These are phyloP conservation scores for Hapalemur alaotrensis DNA, from an alignment of 2,797 vertebrate genomes.

Conservation along the genomic window DNA sequence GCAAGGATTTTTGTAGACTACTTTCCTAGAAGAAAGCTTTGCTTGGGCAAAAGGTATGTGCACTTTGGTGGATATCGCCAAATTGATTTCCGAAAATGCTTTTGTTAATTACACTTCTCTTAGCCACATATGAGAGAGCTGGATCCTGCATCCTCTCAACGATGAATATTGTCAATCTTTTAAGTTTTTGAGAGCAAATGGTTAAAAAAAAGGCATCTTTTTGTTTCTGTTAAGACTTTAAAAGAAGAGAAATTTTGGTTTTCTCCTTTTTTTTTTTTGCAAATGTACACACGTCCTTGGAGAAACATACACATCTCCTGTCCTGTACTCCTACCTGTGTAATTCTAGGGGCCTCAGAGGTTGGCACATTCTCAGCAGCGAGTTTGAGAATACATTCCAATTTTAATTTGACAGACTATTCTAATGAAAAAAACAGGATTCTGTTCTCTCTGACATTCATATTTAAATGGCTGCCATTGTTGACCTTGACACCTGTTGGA, in stretches of 20 bases:
- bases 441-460: neutral
- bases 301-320: neutral
- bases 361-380: neutral
- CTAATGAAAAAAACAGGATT: neutral
- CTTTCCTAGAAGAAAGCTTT: neutral
- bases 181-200: neutral
- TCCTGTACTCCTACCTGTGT: neutral
- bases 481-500: neutral
- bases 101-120: neutral
- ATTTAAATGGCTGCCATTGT: neutral
- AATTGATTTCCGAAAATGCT: neutral
- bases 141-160: neutral
- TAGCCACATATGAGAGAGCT: neutral
- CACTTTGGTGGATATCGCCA: neutral
- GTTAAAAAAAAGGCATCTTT: neutral
- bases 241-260: neutral
- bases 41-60: neutral
- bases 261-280: neutral
- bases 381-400: neutral
- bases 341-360: neutral
- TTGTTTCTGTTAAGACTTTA: conserved; percentile 2
- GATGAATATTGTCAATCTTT: neutral
- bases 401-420: conserved; percentile 8
- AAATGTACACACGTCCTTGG: neutral
- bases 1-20: neutral